phyloP scores from a whole-genome alignment of 2,797 vertebrate genomes.

The Etheostoma nigrum region DNA sequence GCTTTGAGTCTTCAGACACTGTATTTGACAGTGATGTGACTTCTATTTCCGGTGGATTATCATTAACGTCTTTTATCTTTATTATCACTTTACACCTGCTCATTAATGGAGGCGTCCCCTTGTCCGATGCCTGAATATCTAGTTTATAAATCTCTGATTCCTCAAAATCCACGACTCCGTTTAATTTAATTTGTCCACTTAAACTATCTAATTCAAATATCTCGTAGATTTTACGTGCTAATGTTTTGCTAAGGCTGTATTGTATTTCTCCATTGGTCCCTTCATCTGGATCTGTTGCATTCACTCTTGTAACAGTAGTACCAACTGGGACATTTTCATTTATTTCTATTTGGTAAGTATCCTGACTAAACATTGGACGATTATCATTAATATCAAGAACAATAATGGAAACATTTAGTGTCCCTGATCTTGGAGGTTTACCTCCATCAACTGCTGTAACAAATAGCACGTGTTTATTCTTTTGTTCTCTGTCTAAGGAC shows the following conservation, averaged over 20 bases:
- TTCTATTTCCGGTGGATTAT: conserved; percentile 71
- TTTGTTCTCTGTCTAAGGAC: conserved; percentile 71
- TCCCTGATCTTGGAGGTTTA: conserved; percentile 59
- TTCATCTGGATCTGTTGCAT: conserved; percentile 75
- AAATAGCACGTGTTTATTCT: conserved; percentile 36
- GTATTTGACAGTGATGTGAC: conserved; percentile 62
- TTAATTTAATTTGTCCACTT: conserved; percentile 71
- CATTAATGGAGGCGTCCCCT: conserved; percentile 58
- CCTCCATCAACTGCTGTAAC: conserved; percentile 77
- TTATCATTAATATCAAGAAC: conserved; percentile 75
- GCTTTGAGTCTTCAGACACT: conserved; percentile 59
- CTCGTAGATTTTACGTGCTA: conserved; percentile 42
- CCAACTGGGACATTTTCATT: conserved; percentile 33
- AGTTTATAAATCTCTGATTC: conserved; percentile 53
- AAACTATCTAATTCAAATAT: conserved; percentile 61
- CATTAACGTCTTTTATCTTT: conserved; percentile 69
- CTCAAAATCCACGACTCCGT: conserved; percentile 67
- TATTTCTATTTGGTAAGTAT: conserved; percentile 51
- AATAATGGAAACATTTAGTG: conserved; percentile 63
- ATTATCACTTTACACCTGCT: conserved; percentile 46
- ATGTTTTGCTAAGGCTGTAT: conserved; percentile 64
- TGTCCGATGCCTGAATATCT: conserved; percentile 66
- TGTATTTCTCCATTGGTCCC: conserved; percentile 70
- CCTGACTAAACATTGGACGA: conserved; percentile 55
- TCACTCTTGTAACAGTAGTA: conserved; percentile 29